Conservation (phyloP, 2,113 vertebrate species). For the Turnix velox region DNA sequence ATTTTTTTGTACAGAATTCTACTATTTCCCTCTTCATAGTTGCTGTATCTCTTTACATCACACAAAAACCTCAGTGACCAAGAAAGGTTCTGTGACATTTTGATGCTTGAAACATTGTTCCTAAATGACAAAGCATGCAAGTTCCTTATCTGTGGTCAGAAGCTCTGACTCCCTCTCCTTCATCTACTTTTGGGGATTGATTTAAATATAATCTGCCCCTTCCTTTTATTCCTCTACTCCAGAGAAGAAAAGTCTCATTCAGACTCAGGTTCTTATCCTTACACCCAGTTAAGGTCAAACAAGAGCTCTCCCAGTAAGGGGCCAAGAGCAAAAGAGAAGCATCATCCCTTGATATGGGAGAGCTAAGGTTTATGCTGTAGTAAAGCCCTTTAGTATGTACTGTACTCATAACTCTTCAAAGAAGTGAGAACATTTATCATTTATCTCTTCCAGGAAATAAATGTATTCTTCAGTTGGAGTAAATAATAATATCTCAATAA, state of each 20-base stretch:
- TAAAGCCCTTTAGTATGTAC: background rate
- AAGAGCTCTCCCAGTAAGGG: fast-evolving
- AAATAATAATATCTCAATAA: background rate
- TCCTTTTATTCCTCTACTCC: background rate
- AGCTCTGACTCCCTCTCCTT: fast-evolving
- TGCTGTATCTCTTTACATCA: background rate
- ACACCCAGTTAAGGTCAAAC: background rate
- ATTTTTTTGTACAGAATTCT: background rate
- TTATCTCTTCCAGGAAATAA: background rate
- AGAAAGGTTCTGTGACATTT: background rate
- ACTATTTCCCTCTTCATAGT: background rate
- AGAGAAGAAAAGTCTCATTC: background rate
- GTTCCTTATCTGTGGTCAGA: background rate
- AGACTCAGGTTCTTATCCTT: background rate
- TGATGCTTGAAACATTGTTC: background rate
- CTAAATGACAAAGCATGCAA: fast-evolving
- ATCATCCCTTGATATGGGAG: fast-evolving
- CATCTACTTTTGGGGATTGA: background rate
- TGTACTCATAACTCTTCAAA: background rate
- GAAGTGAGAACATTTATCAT: background rate
- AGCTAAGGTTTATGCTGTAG: background rate
- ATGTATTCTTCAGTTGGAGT: background rate
- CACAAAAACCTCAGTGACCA: fast-evolving
- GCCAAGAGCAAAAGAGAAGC: background rate
- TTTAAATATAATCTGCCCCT: background rate